Evolutionary conservation across 2,797 vertebrate species (phyloP).

Genomic region (Tangara arthus): DNA sequence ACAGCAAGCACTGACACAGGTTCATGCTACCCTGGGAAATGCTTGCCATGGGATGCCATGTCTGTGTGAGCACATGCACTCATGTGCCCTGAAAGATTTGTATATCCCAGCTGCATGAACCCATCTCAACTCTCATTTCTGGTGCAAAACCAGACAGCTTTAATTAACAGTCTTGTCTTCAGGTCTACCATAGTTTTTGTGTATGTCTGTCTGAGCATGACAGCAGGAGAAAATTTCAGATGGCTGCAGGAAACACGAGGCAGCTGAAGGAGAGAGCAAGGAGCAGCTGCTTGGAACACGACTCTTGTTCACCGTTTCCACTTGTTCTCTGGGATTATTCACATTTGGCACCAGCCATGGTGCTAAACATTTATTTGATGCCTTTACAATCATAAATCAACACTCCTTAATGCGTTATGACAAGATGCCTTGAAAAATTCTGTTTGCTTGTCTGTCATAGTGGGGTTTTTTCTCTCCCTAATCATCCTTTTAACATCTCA

Average conservation of each 20-base stretch:
- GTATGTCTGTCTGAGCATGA: not conserved
- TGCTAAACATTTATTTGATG: conserved; percentile 5
- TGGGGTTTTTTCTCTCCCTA: not conserved
- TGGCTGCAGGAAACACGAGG: not conserved
- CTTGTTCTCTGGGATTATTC: conserved; percentile 18
- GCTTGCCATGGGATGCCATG: not conserved
- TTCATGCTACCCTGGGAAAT: not conserved
- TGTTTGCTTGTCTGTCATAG: not conserved
- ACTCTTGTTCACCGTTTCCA: not conserved
- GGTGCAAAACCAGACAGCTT: not conserved
- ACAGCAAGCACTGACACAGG: not conserved
- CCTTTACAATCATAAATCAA: conserved; percentile 18
- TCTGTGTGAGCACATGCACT: not conserved
- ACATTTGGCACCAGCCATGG: not conserved
- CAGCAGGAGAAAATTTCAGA: not conserved
- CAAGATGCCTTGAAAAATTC: conserved; percentile 8
- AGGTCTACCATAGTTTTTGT: not conserved
- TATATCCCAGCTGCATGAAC: not conserved
- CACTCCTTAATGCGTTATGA: conserved; percentile 13
- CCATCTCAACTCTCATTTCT: not conserved
- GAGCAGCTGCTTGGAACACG: conserved; percentile 23
- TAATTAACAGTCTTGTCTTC: not conserved
- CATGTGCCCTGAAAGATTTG: not conserved
- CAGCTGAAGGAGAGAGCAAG: not conserved
- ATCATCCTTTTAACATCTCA: not conserved